Base-by-base conservation (phyloP, 2,797 vertebrate genomes). In the Odontamblyopus lacepedii region DNA sequence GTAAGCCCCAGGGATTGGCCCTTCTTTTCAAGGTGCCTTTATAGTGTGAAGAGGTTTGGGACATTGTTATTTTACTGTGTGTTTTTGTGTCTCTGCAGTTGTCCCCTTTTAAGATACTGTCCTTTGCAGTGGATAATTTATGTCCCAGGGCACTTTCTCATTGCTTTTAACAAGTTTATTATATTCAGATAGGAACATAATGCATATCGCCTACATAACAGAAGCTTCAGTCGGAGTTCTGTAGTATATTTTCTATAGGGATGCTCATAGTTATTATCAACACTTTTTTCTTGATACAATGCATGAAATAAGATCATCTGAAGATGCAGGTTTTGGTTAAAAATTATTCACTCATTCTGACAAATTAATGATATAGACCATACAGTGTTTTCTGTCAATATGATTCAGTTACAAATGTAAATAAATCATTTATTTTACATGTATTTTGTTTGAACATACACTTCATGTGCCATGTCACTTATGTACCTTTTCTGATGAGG, bases 11-110 rank as follows among this genome's bases (percentile, higher is more conserved):
- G 92, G 93, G 94, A 94, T 71, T 64, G 2, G 79, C 79, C 77
- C 87, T 80, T 86, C 82, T 91, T 92, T 94, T 94, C 93, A 95
- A 94, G 92, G 93, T 94, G 94, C 93, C 94, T 94, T 95, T 94
- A 93, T 91, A 91, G 90, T 85, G 79, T 91, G 87, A 84, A 73
- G 73, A 85, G 85, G 79, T 85, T 86, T 70, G 66, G 75, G 73
- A 73, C 68, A 74, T 79, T 87, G 80, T 85, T 88, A 78, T 89
- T 84, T 82, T 87, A 80, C 83, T 86, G 83, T 56, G 30, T 82
- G 80, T 74, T 88, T 83, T 74, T 86, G 77, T 83, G 81, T 78
- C 76, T 83, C 70, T 79, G 57, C 59, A 64, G 61, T 15, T 60
- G 72, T 74, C 64, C 75, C 78, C 75, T 69, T 48, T 78, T 78